Conservation (phyloP, 1,140 invertebrate species). For the Phymastichus coffea region DNA sequence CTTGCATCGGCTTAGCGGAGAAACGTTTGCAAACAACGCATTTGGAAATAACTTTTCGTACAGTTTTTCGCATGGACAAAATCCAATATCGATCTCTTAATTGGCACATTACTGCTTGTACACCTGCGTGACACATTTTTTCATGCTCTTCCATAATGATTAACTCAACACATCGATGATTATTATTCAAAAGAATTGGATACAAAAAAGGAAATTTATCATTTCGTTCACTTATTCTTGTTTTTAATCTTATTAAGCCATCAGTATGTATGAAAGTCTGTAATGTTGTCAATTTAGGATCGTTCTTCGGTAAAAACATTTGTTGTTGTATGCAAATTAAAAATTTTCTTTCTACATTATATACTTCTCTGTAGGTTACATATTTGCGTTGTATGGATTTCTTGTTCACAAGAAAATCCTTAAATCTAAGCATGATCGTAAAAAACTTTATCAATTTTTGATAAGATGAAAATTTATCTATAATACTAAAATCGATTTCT, state of each 20-base stretch:
- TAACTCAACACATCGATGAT: conserved; percentile 25
- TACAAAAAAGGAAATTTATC: conserved; percentile 32
- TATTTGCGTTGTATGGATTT: conserved; percentile 15
- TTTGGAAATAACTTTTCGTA: conserved; percentile 32
- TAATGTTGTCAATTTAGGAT: conserved; percentile 24
- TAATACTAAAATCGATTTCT: background rate
- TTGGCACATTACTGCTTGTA: conserved; percentile 31
- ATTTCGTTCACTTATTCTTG: conserved; percentile 32
- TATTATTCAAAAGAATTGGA: conserved; percentile 38
- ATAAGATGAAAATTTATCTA: conserved; percentile 32
- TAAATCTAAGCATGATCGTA: conserved; percentile 27
- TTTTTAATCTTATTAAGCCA: conserved; percentile 34
- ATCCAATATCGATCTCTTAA: conserved; percentile 36
- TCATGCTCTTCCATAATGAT: conserved; percentile 34
- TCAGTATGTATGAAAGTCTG: conserved; percentile 24
- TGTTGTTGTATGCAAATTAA: conserved; percentile 27
- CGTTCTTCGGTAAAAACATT: conserved; percentile 21
- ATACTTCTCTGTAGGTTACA: conserved; percentile 29
- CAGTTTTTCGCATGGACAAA: conserved; percentile 26
- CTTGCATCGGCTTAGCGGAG: conserved; percentile 30
- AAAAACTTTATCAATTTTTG: conserved; percentile 35
- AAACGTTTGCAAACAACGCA: conserved; percentile 39
- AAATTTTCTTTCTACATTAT: conserved; percentile 26
- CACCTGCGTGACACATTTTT: conserved; percentile 30
- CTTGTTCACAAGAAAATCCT: conserved; percentile 30